Evolutionary conservation across 2,888 invertebrate genomes (phyloP).

Genomic region (Zaprionus lineosus): DNA sequence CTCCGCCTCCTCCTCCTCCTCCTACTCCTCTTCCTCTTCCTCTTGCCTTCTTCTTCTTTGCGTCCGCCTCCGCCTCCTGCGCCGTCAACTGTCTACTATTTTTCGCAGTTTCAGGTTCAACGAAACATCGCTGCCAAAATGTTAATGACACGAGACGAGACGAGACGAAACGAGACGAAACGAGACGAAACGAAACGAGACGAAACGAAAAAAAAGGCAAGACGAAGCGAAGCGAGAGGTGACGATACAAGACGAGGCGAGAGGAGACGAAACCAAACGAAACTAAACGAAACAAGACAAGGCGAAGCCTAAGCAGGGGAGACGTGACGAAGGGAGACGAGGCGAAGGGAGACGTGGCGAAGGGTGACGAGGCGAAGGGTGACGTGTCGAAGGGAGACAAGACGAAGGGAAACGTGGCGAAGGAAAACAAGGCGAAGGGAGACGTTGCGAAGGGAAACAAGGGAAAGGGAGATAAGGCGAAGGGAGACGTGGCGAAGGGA

Average conservation of each 20-base stretch:
- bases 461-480: not conserved
- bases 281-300: conserved; percentile 37
- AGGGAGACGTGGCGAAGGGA: conserved; percentile 6
- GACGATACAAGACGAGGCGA: not conserved
- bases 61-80: too few relatives aligned
- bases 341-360: not conserved
- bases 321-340: not conserved
- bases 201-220: too few relatives aligned
- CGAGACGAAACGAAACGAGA: not conserved
- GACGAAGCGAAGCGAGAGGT: conserved; percentile 37
- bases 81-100: too few relatives aligned
- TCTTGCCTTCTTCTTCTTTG: too few relatives aligned
- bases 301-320: not conserved
- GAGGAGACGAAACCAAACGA: not conserved
- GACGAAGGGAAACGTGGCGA: not conserved
- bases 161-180: not conserved
- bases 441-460: not conserved
- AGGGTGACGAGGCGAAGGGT: conserved; percentile 17
- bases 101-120: conserved; percentile 42
- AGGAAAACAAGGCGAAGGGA: conserved; percentile 8
- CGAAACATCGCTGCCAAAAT: conserved; percentile 51
- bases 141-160: conserved; percentile 46
- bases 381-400: not conserved
- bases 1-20: too few relatives aligned
- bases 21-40: too few relatives aligned